These are phyloP conservation scores for Hirtodrosophila duncani DNA, from an alignment of 2,888 invertebrate species.

Conservation along the genomic window DNA sequence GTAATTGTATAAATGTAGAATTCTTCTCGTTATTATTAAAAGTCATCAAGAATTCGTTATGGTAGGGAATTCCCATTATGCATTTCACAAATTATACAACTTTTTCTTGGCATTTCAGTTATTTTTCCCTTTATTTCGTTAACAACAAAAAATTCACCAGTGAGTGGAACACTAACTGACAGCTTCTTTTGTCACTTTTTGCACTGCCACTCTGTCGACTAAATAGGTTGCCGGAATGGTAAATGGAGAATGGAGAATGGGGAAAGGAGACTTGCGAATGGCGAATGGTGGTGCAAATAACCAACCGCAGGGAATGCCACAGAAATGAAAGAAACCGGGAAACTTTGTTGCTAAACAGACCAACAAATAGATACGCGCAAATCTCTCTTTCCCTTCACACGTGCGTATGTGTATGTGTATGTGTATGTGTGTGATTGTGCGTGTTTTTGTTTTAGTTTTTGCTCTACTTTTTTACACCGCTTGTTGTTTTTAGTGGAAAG, in stretches of 20 bases:
- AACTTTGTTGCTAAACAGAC: constrained; percentile 60
- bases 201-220: no score
- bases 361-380: constrained; percentile 63
- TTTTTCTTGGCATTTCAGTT: constrained; percentile 5
- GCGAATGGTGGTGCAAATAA: constrained; percentile 27
- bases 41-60: no score
- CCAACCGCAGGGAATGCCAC: constrained; percentile 38
- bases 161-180: constrained; percentile 39
- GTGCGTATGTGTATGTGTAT: neutral
- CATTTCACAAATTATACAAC: constrained; percentile 44
- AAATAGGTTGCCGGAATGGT: no score
- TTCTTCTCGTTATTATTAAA: no score
- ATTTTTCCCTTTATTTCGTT: constrained; percentile 21
- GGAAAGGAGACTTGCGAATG: no score
- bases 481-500: constrained; percentile 17
- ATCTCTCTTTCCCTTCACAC: no score
- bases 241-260: no score
- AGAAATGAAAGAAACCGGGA: constrained; percentile 44
- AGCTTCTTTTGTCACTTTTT: constrained; percentile 61
- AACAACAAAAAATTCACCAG: constrained; percentile 25
- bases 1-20: no score
- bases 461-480: constrained; percentile 12
- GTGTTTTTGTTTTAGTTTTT: constrained; percentile 26
- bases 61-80: no score
- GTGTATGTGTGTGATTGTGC: neutral